phyloP scores from a whole-genome alignment of 2,797 vertebrate genomes.

The Hemitrygon akajei region DNA sequence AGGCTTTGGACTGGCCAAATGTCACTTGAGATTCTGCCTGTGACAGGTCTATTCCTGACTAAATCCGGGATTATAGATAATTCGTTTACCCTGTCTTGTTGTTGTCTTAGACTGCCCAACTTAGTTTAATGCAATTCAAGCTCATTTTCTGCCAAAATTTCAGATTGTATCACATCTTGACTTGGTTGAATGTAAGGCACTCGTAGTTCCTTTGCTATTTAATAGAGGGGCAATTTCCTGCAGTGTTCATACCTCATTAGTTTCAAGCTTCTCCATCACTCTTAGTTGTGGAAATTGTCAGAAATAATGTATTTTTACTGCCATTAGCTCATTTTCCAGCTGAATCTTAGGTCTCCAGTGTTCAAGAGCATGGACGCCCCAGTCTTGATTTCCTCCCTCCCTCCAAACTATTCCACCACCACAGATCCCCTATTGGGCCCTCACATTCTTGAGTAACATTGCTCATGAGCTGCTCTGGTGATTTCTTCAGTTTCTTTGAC shows the following conservation, averaged over 20 bases:
- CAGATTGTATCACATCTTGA: not conserved
- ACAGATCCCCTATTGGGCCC: not conserved
- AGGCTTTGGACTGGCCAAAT: not conserved
- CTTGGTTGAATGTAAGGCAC: not conserved
- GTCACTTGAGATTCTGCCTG: not conserved
- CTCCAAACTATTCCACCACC: not conserved
- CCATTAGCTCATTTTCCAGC: not conserved
- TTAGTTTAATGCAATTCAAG: not conserved
- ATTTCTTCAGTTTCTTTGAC: not conserved
- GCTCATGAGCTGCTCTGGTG: not conserved
- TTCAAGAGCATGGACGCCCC: not conserved
- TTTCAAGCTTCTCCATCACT: not conserved
- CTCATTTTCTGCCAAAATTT: not conserved
- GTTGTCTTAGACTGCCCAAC: not conserved
- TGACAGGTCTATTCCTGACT: not conserved
- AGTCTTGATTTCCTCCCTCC: not conserved
- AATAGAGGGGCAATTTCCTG: not conserved
- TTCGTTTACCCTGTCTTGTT: not conserved
- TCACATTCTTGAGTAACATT: not conserved
- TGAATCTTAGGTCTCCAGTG: not conserved
- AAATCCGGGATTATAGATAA: not conserved
- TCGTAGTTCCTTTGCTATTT: conserved; percentile 17
- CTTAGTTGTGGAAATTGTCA: not conserved
- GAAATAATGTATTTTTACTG: not conserved
- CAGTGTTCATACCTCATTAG: not conserved